Evolutionary conservation across 2,797 vertebrate genomes (phyloP).

Genomic region (Leucoraja ocellata): DNA sequence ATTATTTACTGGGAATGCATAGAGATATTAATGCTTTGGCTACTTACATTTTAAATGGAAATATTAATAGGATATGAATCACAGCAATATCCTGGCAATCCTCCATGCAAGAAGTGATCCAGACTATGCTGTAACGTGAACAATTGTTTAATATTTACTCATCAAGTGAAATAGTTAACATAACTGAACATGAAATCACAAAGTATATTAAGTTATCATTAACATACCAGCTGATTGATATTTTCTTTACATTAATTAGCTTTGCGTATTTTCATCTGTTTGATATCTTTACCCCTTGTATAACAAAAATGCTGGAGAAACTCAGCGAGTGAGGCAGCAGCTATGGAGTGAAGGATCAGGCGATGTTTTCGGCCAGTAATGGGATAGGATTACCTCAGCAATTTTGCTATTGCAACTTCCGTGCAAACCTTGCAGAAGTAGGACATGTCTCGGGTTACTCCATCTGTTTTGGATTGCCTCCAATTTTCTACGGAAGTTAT

Average conservation of each 20-base stretch:
- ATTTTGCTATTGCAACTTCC: neutral
- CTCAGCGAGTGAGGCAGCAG: too few relatives aligned
- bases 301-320: too few relatives aligned
- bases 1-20: neutral
- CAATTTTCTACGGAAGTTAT: neutral
- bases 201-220: neutral
- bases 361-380: neutral
- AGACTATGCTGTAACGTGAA: neutral
- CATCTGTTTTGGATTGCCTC: neutral
- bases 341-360: too few relatives aligned
- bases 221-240: neutral
- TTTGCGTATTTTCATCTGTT: too few relatives aligned
- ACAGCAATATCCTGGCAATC: neutral
- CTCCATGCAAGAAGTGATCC: neutral
- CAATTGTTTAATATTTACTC: neutral
- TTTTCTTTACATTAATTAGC: neutral
- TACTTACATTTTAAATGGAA: constrained; percentile 2
- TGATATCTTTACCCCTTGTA: too few relatives aligned
- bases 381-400: neutral
- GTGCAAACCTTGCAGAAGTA: neutral
- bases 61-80: neutral
- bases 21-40: neutral
- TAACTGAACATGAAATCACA: neutral
- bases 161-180: neutral
- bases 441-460: neutral